Evolutionary conservation across 2,888 invertebrate species (phyloP), one percentile per base, ranked within the genome.

Genomic region (Trichogramma dendrolimi): DNA sequence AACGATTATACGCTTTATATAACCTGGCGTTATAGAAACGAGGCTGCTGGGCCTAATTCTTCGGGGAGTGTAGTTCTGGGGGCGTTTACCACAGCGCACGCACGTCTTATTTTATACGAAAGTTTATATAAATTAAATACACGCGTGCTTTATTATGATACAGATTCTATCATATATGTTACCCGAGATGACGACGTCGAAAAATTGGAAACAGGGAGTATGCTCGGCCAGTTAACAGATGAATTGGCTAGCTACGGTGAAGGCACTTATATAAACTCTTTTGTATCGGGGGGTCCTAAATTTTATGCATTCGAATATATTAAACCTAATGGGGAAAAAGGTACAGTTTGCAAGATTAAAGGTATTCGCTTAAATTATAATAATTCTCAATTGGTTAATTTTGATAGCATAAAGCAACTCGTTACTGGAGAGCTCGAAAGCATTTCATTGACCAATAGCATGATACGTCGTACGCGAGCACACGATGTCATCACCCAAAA

Each of bases 91-190:
- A 27, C 27, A 27, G 27, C 27, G 3, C 27, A 27, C 3, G 27
- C 27, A 27, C 27, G 27, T 27, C 27, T 27, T 27, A 27, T 27
- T 27, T 27, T 27, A 27, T 27, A 27, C 3, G 27, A 27, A 27
- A 27, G 27, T 27, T 27, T 27, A 27, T 3, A 27, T 27, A 27
- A 27, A 27, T 27, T 27, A 27, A 27, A 27, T 27, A 27, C 27
- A 27, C 4, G 70, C 73, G 58, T 64, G 79, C 1, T 77, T 6
- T 65, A 60, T 44, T 50, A 50, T 41, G 62, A 65, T 27, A 62
- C 62, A 4, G 58, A 65, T 42, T 58, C 52, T 1, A 39, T 54
- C 4, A 49, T 64, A 3, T 61, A 27, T 54, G 27, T 58, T 3
- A 50, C n/a, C 43, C n/a, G 38, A 4, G 40, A n/a, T 5, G 39